Percentiles rank a stretch among this genome's conserved stretches.
These are phyloP conservation scores for Glossosoma conforme DNA, from an alignment of 1,140 invertebrate species.

Conservation along the genomic window DNA sequence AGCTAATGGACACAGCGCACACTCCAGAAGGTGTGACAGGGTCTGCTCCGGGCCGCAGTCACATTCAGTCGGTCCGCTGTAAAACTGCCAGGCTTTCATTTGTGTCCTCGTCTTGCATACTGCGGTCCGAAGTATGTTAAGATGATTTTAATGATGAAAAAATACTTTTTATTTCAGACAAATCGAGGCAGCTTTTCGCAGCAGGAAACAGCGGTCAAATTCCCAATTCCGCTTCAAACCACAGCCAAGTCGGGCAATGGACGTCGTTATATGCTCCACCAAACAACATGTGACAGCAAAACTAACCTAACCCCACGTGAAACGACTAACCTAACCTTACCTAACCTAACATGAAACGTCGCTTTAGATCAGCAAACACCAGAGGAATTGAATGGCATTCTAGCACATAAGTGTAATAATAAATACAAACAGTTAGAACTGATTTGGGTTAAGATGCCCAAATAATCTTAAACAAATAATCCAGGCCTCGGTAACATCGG, in stretches of 20 bases:
- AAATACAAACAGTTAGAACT: background rate
- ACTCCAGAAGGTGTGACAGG: background rate
- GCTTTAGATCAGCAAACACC: background rate
- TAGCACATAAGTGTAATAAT: background rate
- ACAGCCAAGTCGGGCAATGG: conserved; percentile 16
- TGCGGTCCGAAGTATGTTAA: background rate
- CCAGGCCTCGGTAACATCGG: too few species aligned
- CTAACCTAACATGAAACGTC: background rate
- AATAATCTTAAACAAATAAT: too few species aligned
- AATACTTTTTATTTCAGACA: conserved; percentile 24
- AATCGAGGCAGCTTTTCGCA: conserved; percentile 11
- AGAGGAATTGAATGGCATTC: background rate
- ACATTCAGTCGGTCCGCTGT: background rate
- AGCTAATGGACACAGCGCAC: background rate
- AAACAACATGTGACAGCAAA: conserved; percentile 12
- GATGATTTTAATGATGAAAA: background rate
- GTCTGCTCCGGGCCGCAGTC: background rate
- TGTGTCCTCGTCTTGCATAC: background rate
- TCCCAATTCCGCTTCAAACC: conserved; percentile 26
- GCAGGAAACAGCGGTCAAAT: conserved; percentile 13
- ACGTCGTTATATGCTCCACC: background rate
- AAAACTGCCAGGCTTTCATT: background rate
- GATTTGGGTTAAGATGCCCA: too few species aligned
- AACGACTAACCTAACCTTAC: too few species aligned
- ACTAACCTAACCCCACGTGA: background rate